These are phyloP conservation scores for Petrocephalus sullivani DNA, from an alignment of 2,797 vertebrate genomes.

Conservation along the genomic window DNA sequence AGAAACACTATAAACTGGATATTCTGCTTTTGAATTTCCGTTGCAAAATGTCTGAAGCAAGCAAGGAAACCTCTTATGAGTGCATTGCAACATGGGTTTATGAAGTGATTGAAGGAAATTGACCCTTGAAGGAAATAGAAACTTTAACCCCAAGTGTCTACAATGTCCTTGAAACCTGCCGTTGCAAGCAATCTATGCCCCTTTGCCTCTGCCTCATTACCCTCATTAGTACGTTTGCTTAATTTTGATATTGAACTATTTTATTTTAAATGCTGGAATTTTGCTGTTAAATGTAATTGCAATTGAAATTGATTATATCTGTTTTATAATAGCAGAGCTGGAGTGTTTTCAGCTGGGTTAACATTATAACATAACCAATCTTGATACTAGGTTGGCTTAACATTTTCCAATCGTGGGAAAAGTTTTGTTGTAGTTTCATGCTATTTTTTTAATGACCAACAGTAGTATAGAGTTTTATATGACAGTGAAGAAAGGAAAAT, in stretches of 20 bases:
- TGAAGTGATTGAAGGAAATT: slow-evolving; percentile 25
- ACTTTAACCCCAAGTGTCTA: background rate
- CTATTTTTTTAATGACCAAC: background rate
- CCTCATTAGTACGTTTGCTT: background rate
- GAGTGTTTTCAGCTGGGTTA: background rate
- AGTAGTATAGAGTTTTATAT: background rate
- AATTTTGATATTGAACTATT: background rate
- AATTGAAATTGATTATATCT: background rate
- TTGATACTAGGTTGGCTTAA: background rate
- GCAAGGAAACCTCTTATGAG: slow-evolving; percentile 7
- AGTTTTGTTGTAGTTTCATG: background rate
- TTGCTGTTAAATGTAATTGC: background rate
- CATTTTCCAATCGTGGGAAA: background rate
- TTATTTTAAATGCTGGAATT: background rate
- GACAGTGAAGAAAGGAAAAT: background rate
- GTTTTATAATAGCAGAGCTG: background rate
- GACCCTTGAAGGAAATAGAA: slow-evolving; percentile 2
- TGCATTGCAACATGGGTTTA: background rate
- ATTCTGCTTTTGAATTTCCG: background rate
- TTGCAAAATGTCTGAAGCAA: slow-evolving; percentile 21
- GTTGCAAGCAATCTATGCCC: background rate
- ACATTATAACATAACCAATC: background rate
- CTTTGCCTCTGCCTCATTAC: background rate
- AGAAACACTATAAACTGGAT: background rate
- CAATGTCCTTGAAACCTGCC: background rate